phyloP scores from a whole-genome alignment of 2,113 vertebrate species.

The Pipra filicauda region DNA sequence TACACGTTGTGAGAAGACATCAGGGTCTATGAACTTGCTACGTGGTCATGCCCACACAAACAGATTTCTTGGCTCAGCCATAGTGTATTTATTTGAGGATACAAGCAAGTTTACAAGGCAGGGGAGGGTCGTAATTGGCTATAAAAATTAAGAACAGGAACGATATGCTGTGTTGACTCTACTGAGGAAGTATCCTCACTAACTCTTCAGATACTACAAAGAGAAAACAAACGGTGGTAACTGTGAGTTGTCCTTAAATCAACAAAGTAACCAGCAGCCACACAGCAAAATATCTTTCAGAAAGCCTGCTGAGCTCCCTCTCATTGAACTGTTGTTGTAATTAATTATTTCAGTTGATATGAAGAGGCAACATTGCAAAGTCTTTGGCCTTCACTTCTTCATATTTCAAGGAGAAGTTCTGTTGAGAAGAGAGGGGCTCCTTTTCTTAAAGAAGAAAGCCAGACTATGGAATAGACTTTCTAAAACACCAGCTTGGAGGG shows the following conservation, averaged over 20 bases:
- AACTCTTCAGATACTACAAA: not conserved
- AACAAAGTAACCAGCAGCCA: not conserved
- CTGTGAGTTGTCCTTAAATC: not conserved
- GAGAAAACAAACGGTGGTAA: not conserved
- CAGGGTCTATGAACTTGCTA: not conserved
- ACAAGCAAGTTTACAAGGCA: not conserved
- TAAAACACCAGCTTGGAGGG: not conserved
- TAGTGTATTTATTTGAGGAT: not conserved
- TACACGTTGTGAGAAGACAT: not conserved
- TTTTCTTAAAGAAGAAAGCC: not conserved
- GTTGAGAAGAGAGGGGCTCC: not conserved
- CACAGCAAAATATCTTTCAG: not conserved
- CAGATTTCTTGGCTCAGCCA: not conserved
- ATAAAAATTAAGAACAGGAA: not conserved
- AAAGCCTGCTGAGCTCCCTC: not conserved
- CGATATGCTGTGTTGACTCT: accelerated
- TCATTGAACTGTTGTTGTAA: not conserved
- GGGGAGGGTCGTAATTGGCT: not conserved
- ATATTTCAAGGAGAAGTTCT: not conserved
- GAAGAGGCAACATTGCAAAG: not conserved
- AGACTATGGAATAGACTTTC: not conserved
- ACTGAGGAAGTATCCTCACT: not conserved
- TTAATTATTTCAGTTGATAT: not conserved
- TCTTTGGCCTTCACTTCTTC: not conserved
- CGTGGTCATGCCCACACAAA: not conserved